Evolutionary conservation across 2,888 invertebrate species (phyloP), one percentile per base, ranked within the genome.

Genomic region (Villa cingulata): DNA sequence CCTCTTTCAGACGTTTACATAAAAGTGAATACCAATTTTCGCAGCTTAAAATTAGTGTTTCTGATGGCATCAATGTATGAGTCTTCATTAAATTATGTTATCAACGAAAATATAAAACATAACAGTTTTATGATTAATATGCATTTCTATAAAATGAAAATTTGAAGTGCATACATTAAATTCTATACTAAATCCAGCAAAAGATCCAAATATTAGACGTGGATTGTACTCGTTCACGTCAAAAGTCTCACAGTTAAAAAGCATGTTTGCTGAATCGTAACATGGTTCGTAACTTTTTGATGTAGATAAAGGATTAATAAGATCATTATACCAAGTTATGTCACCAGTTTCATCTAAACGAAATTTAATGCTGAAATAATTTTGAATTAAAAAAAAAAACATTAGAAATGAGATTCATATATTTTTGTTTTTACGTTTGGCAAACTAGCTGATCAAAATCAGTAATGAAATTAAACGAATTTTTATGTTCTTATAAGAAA

Each of bases 201-300:
- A 77, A 37, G 78, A 75, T 29, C 79, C 79, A 64, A 80, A 78
- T 50, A 75, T 66, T 29, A 77, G 62, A 46, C 63, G 61, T 17
- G 65, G 65, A 56, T 63, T 62, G 29, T 51, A 44, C 49, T 62
- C 63, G 52, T 72, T 66, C 12, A 72, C 66, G 68, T 80, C 80
- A 61, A 77, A 81, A n/a, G 79, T 80, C 63, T 81, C 80, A 67
- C 80, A 80, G 59, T 72, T 74, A 62, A 80, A 80, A 56, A 81
- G 68, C 29, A 80, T 77, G 58, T 77, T 68, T 4, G 67, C 65
- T 46, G 65, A 62, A 45, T 65, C 62, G 56, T 60, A 63, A 54
- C 59, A 63, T 50, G 23, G 23, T 53, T 57, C 58, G 50, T 64
- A 60, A 58, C 62, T 62, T 57, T 60, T 61, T 46, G 58, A 56